These are phyloP conservation scores for Nesoenas mayeri DNA, from an alignment of 2,113 vertebrate genomes.

Conservation along the genomic window DNA sequence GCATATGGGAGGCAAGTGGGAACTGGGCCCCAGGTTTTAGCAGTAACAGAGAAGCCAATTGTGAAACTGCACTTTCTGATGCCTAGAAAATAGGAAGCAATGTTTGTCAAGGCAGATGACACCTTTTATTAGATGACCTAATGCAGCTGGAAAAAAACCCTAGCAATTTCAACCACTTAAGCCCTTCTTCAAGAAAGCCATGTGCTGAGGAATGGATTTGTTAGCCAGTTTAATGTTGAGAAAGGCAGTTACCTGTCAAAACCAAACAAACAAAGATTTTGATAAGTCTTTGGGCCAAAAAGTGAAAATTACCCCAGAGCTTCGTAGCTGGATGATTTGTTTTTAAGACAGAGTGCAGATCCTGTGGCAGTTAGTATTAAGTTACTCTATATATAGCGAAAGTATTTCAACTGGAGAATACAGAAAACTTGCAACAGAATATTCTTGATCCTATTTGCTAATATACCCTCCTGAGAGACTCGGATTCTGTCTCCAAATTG, in stretches of 20 bases:
- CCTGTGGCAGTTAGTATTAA: not conserved
- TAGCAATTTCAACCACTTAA: not conserved
- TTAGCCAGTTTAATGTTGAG: not conserved
- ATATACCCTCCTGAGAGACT: not conserved
- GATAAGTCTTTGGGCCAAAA: not conserved
- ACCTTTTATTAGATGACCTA: not conserved
- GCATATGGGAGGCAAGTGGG: fast-evolving
- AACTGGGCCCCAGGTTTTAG: not conserved
- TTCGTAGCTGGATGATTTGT: not conserved
- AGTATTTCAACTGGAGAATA: not conserved
- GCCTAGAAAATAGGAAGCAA: not conserved
- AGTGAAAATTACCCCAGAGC: not conserved
- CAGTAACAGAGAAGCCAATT: not conserved
- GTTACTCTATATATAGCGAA: not conserved
- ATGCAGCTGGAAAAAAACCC: not conserved
- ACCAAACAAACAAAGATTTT: not conserved
- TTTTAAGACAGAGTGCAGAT: not conserved
- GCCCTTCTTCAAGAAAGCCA: not conserved
- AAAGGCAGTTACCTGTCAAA: not conserved
- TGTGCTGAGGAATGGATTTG: not conserved
- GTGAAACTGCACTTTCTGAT: not conserved
- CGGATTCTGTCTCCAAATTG: not conserved
- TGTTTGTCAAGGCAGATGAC: not conserved
- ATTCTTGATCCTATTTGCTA: not conserved
- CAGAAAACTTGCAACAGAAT: not conserved